phyloP scores from a whole-genome alignment of 2,797 vertebrate species.

The Hyperoplus lanceolatus region DNA sequence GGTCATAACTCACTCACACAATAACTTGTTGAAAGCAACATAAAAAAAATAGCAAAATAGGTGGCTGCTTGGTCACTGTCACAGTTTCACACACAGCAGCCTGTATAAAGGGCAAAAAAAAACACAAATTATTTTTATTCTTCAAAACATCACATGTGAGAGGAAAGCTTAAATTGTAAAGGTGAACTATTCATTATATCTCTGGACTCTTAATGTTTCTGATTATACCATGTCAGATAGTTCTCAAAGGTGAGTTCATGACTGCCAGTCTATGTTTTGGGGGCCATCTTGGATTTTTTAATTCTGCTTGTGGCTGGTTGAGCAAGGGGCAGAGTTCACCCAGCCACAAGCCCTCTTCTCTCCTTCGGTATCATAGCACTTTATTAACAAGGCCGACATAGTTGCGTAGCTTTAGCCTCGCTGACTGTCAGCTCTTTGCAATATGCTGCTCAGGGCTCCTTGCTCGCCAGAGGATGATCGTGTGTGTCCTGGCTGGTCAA shows the following conservation, averaged over 20 bases:
- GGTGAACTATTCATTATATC: background rate
- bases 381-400: slow-evolving; percentile 79
- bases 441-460: slow-evolving; percentile 69
- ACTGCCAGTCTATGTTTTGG: background rate
- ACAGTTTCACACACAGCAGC: background rate
- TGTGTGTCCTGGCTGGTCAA: slow-evolving; percentile 70
- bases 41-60: background rate
- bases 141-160: background rate
- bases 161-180: background rate
- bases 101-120: background rate
- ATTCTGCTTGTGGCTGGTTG: slow-evolving; percentile 47
- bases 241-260: slow-evolving; percentile 1
- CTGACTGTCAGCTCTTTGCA: slow-evolving; percentile 83
- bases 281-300: slow-evolving; percentile 16
- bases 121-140: background rate
- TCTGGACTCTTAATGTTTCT: background rate
- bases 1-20: background rate
- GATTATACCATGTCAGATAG: background rate
- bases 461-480: slow-evolving; percentile 63
- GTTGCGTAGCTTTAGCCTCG: slow-evolving; percentile 60
- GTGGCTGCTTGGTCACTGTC: background rate
- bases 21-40: background rate
- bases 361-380: slow-evolving; percentile 76
- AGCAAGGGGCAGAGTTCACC: slow-evolving; percentile 45
- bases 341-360: slow-evolving; percentile 43